Evolutionary conservation across 2,888 invertebrate species (phyloP).

Genomic region (Platynereis dumerilii): DNA sequence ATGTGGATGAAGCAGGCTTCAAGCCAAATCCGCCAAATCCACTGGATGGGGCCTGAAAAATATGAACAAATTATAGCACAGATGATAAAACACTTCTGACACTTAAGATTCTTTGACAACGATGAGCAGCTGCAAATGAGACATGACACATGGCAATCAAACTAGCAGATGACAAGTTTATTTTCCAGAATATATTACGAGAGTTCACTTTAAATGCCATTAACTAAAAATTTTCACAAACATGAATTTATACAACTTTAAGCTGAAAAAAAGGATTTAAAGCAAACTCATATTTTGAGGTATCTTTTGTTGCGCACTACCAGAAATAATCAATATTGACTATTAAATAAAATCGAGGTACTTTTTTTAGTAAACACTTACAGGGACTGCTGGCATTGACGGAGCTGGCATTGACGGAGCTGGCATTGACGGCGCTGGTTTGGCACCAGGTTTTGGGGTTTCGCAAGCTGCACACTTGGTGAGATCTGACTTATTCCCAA

Average conservation of each 20-base stretch:
- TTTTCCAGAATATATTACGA: too few relatives aligned
- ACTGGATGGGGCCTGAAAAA: not conserved
- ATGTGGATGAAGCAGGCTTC: slow-evolving; percentile 43
- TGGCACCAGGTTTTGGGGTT: slow-evolving; percentile 22
- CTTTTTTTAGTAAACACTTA: not conserved
- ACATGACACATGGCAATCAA: too few relatives aligned
- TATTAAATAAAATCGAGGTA: too few relatives aligned
- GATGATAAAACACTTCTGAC: too few relatives aligned
- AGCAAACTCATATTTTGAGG: not conserved
- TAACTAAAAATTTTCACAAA: too few relatives aligned
- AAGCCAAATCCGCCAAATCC: slow-evolving; percentile 26
- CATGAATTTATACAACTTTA: not conserved
- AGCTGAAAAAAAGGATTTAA: not conserved
- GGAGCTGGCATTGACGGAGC: not conserved
- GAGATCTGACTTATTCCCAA: slow-evolving; percentile 35
- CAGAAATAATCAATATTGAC: too few relatives aligned
- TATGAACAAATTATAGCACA: not conserved
- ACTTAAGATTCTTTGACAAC: too few relatives aligned
- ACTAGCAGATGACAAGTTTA: too few relatives aligned
- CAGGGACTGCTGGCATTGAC: not conserved
- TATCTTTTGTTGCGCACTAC: too few relatives aligned
- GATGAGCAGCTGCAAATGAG: too few relatives aligned
- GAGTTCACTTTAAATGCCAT: too few relatives aligned
- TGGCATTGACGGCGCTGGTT: not conserved
- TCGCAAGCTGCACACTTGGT: slow-evolving; percentile 27